Conservation (phyloP, 2,888 invertebrate species). For the Latrodectus elegans region DNA sequence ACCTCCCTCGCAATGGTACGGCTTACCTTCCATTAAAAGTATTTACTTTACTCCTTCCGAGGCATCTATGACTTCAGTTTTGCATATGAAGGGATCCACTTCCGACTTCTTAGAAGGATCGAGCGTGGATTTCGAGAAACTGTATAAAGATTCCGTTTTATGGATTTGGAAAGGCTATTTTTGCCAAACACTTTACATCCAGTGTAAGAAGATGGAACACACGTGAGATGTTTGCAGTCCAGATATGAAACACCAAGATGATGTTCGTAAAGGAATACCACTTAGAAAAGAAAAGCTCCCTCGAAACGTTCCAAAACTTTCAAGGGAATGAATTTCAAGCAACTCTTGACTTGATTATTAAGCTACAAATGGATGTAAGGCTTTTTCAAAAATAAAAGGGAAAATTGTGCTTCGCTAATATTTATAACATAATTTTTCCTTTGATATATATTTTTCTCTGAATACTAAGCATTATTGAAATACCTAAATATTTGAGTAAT, state of each 20-base stretch:
- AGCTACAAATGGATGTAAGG: no score
- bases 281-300: no score
- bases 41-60: constrained; percentile 10
- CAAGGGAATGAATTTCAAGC: no score
- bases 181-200: background rate
- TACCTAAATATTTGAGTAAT: no score
- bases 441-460: no score
- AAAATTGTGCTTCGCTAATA: no score
- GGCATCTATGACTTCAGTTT: background rate
- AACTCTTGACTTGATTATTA: no score
- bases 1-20: background rate
- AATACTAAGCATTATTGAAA: no score
- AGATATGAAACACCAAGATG: background rate
- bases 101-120: background rate
- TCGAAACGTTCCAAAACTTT: no score
- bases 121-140: background rate
- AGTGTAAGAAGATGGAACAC: background rate
- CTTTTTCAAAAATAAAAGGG: no score
- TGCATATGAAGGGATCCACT: background rate
- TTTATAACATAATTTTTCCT: no score
- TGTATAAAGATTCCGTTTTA: background rate
- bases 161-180: background rate
- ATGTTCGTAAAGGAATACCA: no score
- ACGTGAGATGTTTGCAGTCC: background rate
- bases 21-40: constrained; percentile 34